These are phyloP conservation scores for Lobophora halterata DNA, from an alignment of 2,888 invertebrate genomes.

Conservation along the genomic window DNA sequence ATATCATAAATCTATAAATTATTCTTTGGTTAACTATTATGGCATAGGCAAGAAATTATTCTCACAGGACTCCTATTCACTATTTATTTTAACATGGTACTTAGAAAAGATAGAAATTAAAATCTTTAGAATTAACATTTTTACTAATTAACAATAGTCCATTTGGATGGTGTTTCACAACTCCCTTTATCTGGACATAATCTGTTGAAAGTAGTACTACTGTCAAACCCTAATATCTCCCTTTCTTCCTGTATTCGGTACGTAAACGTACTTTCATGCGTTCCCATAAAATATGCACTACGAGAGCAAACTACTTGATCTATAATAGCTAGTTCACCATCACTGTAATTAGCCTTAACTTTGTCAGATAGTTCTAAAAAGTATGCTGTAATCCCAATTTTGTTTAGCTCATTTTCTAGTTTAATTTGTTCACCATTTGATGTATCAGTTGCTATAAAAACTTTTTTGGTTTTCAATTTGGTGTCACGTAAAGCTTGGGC, in stretches of 20 bases:
- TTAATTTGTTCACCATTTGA: constrained; percentile 76
- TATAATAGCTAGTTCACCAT: constrained; percentile 94
- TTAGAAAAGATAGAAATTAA: no score
- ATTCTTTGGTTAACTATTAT: constrained; percentile 3
- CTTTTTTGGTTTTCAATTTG: constrained; percentile 49
- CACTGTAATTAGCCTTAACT: constrained; percentile 81
- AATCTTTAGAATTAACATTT: no score
- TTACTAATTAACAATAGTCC: constrained; percentile 86
- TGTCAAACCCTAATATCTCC: constrained; percentile 94
- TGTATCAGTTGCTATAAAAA: constrained; percentile 95
- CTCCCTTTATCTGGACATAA: constrained; percentile 83
- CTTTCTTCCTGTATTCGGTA: constrained; percentile 98
- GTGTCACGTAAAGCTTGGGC: constrained; percentile 78
- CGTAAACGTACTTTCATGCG: constrained; percentile 96
- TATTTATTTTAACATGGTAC: no score
- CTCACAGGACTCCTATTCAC: no score
- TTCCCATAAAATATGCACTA: constrained; percentile 93
- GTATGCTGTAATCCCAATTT: constrained; percentile 49
- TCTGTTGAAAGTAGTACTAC: constrained; percentile 92
- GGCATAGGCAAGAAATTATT: no score
- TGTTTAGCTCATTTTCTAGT: constrained; percentile 65
- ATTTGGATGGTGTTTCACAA: constrained; percentile 88
- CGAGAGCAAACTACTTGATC: constrained; percentile 97
- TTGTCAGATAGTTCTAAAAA: constrained; percentile 61
- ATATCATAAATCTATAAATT: background rate